phyloP scores from a whole-genome alignment of 2,113 vertebrate genomes.

The Calidris pugnax region DNA sequence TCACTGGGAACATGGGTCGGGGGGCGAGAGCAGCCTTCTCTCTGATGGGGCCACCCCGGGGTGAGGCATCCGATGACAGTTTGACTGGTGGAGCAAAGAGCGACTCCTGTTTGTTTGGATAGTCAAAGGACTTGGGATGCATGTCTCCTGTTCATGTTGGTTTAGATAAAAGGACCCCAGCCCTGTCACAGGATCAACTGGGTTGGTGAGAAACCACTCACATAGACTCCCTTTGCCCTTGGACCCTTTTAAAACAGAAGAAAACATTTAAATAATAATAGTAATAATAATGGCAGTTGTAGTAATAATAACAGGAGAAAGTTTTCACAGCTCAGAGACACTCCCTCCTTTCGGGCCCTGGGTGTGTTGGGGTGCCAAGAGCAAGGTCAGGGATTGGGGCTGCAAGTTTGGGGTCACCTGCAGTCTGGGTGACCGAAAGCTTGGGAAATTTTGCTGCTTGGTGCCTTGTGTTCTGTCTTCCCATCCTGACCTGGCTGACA shows the following conservation, averaged over 20 bases:
- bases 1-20: rapidly evolving
- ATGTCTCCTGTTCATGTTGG: slow-evolving; percentile 20
- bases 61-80: slow-evolving; percentile 3
- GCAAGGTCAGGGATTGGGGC: not conserved
- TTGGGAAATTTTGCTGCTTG: not conserved
- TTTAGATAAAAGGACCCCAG: slow-evolving; percentile 45
- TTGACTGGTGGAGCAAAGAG: slow-evolving; percentile 20
- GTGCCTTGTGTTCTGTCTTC: not conserved
- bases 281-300: not conserved
- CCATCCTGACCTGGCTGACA: not conserved
- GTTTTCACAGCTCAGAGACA: not conserved
- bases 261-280: not conserved
- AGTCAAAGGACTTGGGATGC: slow-evolving; percentile 58
- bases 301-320: not conserved
- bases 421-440: not conserved
- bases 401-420: not conserved
- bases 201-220: not conserved
- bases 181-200: not conserved
- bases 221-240: not conserved
- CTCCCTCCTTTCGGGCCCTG: not conserved
- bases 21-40: rapidly evolving
- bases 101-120: slow-evolving; percentile 37
- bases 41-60: rapidly evolving
- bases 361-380: not conserved
- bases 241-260: not conserved